These are phyloP conservation scores for Trematocara zebra DNA, from an alignment of 2,113 vertebrate genomes.

Conservation along the genomic window DNA sequence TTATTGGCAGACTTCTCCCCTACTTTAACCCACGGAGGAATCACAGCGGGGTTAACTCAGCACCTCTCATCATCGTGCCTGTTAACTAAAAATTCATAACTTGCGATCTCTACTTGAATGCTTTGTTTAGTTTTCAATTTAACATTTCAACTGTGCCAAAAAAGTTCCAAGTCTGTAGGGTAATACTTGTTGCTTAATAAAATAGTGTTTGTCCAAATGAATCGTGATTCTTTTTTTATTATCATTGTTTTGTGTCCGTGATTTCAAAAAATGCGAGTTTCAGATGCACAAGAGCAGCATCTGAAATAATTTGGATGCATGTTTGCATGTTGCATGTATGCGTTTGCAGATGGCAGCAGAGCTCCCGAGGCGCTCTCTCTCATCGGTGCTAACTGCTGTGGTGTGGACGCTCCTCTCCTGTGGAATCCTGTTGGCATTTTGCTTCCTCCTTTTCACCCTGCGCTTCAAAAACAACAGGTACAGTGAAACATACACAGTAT, in stretches of 20 bases:
- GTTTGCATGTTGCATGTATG: constrained; percentile 19
- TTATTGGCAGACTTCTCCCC: constrained; percentile 73
- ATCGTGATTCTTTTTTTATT: not conserved
- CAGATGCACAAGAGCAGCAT: not conserved
- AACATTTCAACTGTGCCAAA: not conserved
- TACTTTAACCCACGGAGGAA: constrained; percentile 73
- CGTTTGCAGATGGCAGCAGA: constrained; percentile 50
- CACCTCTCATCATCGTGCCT: constrained; percentile 50
- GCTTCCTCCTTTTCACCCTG: constrained; percentile 88
- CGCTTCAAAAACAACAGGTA: constrained; percentile 94
- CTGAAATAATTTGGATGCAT: not conserved
- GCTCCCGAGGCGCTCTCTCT: constrained; percentile 40
- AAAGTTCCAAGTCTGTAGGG: not conserved
- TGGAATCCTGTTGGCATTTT: constrained; percentile 81
- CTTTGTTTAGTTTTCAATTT: not conserved
- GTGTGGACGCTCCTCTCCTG: constrained; percentile 85
- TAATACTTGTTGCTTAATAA: constrained; percentile 36
- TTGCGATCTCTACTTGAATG: not conserved
- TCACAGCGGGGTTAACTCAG: constrained; percentile 43
- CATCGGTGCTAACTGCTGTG: constrained; percentile 76
- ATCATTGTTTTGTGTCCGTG: not conserved
- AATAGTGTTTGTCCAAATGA: not conserved
- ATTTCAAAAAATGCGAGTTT: not conserved
- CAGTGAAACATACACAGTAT: not conserved
- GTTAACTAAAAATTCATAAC: not conserved